Evolutionary conservation across 2,888 invertebrate species (phyloP).

Genomic region (Apoda limacodes): DNA sequence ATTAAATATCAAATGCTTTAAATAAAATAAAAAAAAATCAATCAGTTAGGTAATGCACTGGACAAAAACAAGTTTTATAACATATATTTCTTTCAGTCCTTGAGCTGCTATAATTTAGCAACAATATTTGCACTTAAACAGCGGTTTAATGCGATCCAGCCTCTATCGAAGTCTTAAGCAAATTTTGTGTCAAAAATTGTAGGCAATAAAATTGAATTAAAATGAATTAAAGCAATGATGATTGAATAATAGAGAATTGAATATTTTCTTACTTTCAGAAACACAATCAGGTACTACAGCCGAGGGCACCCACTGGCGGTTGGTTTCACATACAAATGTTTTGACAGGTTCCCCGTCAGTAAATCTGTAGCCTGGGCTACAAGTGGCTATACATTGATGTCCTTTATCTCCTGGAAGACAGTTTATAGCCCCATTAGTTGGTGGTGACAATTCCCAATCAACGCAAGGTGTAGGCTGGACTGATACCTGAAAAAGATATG

Average conservation of each 20-base stretch:
- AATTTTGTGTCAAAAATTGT: too few relatives aligned
- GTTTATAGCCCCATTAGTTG: constrained; percentile 89
- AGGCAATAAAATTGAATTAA: not conserved
- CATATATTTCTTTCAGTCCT: too few relatives aligned
- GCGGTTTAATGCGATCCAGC: too few relatives aligned
- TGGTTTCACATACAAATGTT: constrained; percentile 86
- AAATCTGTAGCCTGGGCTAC: constrained; percentile 88
- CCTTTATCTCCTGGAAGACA: constrained; percentile 87
- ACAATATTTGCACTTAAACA: too few relatives aligned
- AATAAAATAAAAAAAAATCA: too few relatives aligned
- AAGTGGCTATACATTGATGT: constrained; percentile 89
- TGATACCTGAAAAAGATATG: constrained; percentile 68
- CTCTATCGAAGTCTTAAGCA: too few relatives aligned
- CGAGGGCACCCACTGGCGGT: constrained; percentile 86
- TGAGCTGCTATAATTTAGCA: too few relatives aligned
- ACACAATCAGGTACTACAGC: constrained; percentile 96
- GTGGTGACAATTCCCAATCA: constrained; percentile 92
- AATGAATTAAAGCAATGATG: not conserved
- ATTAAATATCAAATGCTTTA: too few relatives aligned
- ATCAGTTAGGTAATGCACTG: too few relatives aligned
- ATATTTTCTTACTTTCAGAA: constrained; percentile 80
- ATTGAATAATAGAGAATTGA: not conserved
- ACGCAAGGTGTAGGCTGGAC: constrained; percentile 95
- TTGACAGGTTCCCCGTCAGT: constrained; percentile 91
- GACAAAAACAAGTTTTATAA: too few relatives aligned